Base-by-base conservation (phyloP, 2,797 vertebrate species). In the Gobio occitaniae region DNA sequence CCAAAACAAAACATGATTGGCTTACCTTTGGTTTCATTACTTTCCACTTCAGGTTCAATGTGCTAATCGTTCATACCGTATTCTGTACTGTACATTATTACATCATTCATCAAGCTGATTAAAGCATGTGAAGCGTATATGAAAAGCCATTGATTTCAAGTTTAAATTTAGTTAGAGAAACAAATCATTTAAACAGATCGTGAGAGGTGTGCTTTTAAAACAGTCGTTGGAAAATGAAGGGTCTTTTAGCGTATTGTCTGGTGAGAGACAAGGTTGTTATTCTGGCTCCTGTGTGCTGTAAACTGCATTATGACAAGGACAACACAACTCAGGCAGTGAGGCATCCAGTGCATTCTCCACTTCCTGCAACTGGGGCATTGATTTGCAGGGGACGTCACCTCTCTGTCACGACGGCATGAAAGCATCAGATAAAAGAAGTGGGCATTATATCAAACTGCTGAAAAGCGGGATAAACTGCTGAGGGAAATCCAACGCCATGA, bases 261-360 rank as follows among this genome's bases (percentile, higher is more conserved):
- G 32, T 19, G 65, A 68, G 15, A 68, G 32, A 68, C 36, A 19
- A 38, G 32, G 75, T 44, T 61, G 36, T 77, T 77, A 59, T 77
- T 61, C 36, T 44, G 36, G 52, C 68, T 72, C n/a, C 52, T 71
- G 69, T 4, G 0, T 59, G 69, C 41, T 36, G 47, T 83, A 54
- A 83, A 74, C 56, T 74, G 70, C 80, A 65, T 74, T 32, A 83
- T 83, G 59, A n/a, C 44, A 72, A 48, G 54, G 41, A 65, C 77
- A 78, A 36, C 80, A 36, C 69, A 61, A 48, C 38, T 25, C 80
- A 74, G 25, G 41, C 71, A 82, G 44, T 25, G 19, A 82, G 29
- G 70, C 56, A 4, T 74, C 41, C 44, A 74, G 44, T 56, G 48
- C 44, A 63, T 38, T 54, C 11, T 61, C 21, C 13, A 32, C 50